Base-by-base conservation (phyloP, 2,113 vertebrate genomes). In the Todiramphus saurophagus region DNA sequence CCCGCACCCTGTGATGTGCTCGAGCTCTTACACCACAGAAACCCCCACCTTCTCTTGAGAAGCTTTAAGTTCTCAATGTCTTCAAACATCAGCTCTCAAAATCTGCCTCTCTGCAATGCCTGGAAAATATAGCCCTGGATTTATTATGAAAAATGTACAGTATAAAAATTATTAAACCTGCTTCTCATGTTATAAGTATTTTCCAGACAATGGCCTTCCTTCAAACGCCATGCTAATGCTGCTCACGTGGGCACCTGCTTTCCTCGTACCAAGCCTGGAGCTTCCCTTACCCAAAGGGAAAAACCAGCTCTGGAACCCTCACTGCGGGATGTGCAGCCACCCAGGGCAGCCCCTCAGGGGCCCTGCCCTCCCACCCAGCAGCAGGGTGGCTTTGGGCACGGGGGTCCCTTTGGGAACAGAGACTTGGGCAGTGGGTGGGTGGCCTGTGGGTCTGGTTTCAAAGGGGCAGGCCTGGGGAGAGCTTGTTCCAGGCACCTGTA, bases 311-410 rank as follows among this genome's bases (percentile, higher is more conserved):
- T 14, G 31, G 51, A 73, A 25, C n/a, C 18, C 25, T 74, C 31
- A 2, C 18, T 9, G 4, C 27, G 33, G 53, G 31, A 30, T 9
- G 55, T 27, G 28, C 16, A 67, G 39, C 39, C 28, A 39, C 16
- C 10, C 64, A 59, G n/a, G 30, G 16, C 41, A 62, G n/a, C 46
- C 46, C 37, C 24, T 25, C 2, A 1, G n/a, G 66, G 20, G 24
- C 18, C 30, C 41, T 77, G 31, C 20, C n/a, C 41, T 70, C 79
- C 53, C 1, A 1, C 7, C 19, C 16, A 41, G 30, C 16, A 10
- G 30, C 1, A 3, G 1, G 1, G 17, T 25, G 19, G n/a, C 11
- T 30, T 37, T 21, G 48, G 73, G 30, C 5, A 1, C 48, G 8
- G 56, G 24, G 24, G 39, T 48, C 33, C 60, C 50, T 67, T 39